phyloP scores from a whole-genome alignment of 2,888 invertebrate genomes.

The Caenorhabditis sp. region DNA sequence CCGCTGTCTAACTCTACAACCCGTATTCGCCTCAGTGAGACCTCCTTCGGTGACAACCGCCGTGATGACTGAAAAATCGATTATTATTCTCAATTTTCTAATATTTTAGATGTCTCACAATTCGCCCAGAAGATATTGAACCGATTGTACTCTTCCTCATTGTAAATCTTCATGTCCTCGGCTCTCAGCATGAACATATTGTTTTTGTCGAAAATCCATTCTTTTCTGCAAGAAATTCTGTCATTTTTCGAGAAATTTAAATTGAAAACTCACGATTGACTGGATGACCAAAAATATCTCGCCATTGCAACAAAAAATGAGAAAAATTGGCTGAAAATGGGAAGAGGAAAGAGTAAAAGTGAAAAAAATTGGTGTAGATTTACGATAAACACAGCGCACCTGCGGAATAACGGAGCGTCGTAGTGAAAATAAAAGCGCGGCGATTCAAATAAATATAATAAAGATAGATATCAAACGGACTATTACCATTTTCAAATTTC shows the following conservation, averaged over 20 bases:
- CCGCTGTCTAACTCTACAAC: slow-evolving; percentile 84
- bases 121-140: slow-evolving; percentile 98
- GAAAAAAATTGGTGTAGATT: too few relatives aligned
- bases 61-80: slow-evolving; percentile 69
- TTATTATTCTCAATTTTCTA: too few relatives aligned
- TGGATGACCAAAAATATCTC: slow-evolving; percentile 99
- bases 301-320: too few relatives aligned
- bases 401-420: slow-evolving; percentile 37
- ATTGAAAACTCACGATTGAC: slow-evolving; percentile 91
- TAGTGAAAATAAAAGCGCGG: slow-evolving; percentile 11
- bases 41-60: slow-evolving; percentile 67
- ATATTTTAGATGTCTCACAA: too few relatives aligned
- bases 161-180: slow-evolving; percentile 92
- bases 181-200: slow-evolving; percentile 95
- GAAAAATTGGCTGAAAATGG: too few relatives aligned
- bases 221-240: slow-evolving; percentile 88
- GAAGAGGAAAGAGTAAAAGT: too few relatives aligned
- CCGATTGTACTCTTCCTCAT: slow-evolving; percentile 97
- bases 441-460: too few relatives aligned
- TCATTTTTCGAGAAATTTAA: background rate
- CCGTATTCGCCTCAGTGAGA: slow-evolving; percentile 38
- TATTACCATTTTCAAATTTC: too few relatives aligned
- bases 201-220: slow-evolving; percentile 98
- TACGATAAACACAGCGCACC: slow-evolving; percentile 14
- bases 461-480: too few relatives aligned